These are phyloP conservation scores for Nipponia nippon DNA, from an alignment of 2,113 vertebrate species.

Conservation along the genomic window DNA sequence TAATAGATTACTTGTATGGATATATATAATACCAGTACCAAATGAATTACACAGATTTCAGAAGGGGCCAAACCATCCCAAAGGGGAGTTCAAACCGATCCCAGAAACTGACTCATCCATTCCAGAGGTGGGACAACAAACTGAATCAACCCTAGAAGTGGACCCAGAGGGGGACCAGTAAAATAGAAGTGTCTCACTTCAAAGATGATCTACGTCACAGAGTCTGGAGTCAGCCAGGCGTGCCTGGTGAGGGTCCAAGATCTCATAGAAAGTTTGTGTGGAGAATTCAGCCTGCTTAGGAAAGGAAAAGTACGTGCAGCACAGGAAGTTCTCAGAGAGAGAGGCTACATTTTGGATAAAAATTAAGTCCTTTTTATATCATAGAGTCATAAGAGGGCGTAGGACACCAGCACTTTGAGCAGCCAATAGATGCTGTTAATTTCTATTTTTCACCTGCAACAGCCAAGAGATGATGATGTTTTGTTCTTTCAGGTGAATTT, in stretches of 20 bases:
- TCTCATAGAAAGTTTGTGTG: background rate
- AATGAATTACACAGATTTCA: background rate
- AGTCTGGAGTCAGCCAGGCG: background rate
- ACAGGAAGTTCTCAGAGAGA: background rate
- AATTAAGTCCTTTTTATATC: background rate
- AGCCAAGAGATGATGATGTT: background rate
- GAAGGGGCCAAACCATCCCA: background rate
- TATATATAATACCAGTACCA: background rate
- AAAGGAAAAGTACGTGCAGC: background rate
- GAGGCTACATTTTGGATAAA: background rate
- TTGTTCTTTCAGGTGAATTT: background rate
- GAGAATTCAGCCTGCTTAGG: background rate
- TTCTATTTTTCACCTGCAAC: background rate
- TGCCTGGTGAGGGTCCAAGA: background rate
- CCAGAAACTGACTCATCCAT: background rate
- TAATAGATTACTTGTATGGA: background rate
- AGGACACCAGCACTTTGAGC: background rate
- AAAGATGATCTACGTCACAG: fast-evolving
- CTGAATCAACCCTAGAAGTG: fast-evolving
- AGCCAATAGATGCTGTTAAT: background rate
- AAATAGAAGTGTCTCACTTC: background rate
- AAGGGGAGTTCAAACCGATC: background rate
- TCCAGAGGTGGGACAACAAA: background rate
- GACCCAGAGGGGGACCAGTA: background rate
- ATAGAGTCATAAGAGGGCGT: background rate